phyloP scores from a whole-genome alignment of 1,140 invertebrate genomes.

The Sitobion miscanthi region DNA sequence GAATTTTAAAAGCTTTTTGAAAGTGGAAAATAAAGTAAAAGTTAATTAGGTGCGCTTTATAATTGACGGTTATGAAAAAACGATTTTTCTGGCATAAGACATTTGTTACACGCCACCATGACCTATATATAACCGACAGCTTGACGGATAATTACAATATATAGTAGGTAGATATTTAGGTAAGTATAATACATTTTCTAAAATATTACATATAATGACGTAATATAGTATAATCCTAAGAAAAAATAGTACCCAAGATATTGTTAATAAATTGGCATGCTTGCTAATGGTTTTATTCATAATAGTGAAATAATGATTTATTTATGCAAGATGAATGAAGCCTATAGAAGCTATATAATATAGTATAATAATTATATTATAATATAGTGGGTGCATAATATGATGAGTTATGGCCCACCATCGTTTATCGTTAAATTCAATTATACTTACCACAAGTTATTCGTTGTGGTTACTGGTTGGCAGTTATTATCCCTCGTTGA shows the following conservation, averaged over 20 bases:
- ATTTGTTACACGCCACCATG: not conserved
- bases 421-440: not conserved
- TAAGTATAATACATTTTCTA: not conserved
- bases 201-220: not conserved
- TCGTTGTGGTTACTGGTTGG: not conserved
- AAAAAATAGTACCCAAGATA: not conserved
- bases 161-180: not conserved
- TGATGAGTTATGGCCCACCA: not conserved
- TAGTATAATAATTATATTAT: not conserved
- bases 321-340: not conserved
- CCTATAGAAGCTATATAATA: not conserved
- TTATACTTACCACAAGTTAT: not conserved
- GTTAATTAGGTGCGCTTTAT: not conserved
- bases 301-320: not conserved
- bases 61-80: not conserved
- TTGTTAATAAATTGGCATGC: constrained; percentile 2
- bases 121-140: not conserved
- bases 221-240: not conserved
- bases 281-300: constrained; percentile 16
- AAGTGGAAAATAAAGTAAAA: not conserved
- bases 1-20: not conserved
- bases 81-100: not conserved
- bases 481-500: not conserved
- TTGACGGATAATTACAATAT: not conserved
- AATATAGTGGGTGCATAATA: not conserved